These are phyloP conservation scores for Epirrhoe alternata DNA, from an alignment of 2,888 invertebrate genomes.

Conservation along the genomic window DNA sequence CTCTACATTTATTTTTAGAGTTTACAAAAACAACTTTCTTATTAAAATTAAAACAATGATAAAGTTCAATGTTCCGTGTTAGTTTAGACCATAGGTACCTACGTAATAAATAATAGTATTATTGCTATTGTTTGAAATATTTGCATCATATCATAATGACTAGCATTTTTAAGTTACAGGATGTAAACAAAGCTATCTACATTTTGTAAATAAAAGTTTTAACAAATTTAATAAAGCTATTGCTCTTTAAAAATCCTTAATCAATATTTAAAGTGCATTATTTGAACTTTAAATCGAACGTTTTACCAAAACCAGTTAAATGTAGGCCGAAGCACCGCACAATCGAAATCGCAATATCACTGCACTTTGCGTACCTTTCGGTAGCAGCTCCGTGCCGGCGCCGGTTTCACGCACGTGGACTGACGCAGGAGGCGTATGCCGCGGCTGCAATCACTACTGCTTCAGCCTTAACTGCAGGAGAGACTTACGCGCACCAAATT, in stretches of 20 bases:
- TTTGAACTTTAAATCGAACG: conserved; percentile 10
- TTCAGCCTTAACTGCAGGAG: conserved; percentile 45
- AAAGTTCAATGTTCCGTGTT: too few relatives aligned
- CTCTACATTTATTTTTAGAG: too few relatives aligned
- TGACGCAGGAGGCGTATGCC: conserved; percentile 54
- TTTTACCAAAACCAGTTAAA: conserved; percentile 36
- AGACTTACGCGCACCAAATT: conserved; percentile 55
- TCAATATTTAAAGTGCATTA: conserved; percentile 5
- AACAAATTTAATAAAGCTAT: not conserved
- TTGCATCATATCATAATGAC: too few relatives aligned
- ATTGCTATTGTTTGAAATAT: too few relatives aligned
- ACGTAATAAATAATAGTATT: too few relatives aligned
- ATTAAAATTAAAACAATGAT: too few relatives aligned
- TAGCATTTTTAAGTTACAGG: too few relatives aligned
- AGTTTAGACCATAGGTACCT: too few relatives aligned
- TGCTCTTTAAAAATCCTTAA: not conserved
- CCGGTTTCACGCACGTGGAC: conserved; percentile 53
- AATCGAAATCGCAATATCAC: conserved; percentile 32
- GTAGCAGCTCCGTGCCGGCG: conserved; percentile 41
- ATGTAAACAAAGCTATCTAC: too few relatives aligned
- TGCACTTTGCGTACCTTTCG: conserved; percentile 39
- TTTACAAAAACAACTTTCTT: too few relatives aligned
- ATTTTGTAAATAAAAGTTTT: not conserved
- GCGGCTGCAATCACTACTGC: conserved; percentile 62
- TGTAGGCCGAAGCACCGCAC: conserved; percentile 42